These are phyloP conservation scores for Chrysina gloriosa DNA, from an alignment of 2,888 invertebrate species.

Conservation along the genomic window DNA sequence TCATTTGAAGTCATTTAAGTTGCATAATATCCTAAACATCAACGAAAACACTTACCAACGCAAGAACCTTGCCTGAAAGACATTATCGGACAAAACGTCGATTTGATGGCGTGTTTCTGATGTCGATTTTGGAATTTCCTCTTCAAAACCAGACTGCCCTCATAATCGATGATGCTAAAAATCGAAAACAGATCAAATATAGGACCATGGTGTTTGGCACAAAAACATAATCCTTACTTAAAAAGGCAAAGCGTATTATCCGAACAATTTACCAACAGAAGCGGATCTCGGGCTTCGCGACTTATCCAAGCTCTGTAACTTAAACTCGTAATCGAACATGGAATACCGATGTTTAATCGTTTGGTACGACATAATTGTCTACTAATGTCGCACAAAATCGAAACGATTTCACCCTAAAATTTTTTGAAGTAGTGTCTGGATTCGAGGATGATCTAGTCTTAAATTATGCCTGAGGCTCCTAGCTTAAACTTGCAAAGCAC, in stretches of 20 bases:
- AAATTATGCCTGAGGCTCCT: too few species aligned
- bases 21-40: conserved; percentile 6
- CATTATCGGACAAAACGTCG: conserved; percentile 88
- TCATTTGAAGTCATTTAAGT: too few species aligned
- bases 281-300: conserved; percentile 74
- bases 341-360: conserved; percentile 54
- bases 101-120: conserved; percentile 71
- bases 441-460: too few species aligned
- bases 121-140: conserved; percentile 76
- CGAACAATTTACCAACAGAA: conserved; percentile 81
- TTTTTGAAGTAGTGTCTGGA: too few species aligned
- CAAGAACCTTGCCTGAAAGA: conserved; percentile 85
- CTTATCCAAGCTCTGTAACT: conserved; percentile 87
- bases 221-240: conserved; percentile 51
- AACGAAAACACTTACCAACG: conserved; percentile 67
- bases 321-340: conserved; percentile 74
- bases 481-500: too few species aligned
- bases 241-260: conserved; percentile 80
- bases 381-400: conserved; percentile 59
- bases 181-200: conserved; percentile 27
- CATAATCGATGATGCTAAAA: conserved; percentile 73
- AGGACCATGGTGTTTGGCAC: neutral
- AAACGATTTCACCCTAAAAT: conserved; percentile 61
- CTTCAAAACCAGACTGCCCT: conserved; percentile 75
- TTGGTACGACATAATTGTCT: conserved; percentile 58